phyloP scores from a whole-genome alignment of 2,113 vertebrate genomes.

The Psephotus haematonotus region DNA sequence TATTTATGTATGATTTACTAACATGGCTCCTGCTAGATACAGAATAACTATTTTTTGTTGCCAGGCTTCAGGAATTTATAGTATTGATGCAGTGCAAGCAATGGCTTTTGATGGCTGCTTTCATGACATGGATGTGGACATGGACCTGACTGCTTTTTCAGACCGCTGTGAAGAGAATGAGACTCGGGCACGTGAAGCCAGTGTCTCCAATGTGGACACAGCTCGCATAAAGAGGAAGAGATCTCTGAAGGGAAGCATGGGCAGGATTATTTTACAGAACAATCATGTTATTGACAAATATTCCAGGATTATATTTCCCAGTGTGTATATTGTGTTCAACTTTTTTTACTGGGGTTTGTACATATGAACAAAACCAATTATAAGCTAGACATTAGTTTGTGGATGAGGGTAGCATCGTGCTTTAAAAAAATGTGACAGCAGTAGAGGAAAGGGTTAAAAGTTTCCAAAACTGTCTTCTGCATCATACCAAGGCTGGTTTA shows the following conservation, averaged over 20 bases:
- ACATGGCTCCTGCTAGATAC: not conserved
- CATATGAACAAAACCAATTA: constrained; percentile 67
- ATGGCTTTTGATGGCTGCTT: constrained; percentile 90
- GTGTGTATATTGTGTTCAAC: constrained; percentile 90
- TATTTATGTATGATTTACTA: not conserved
- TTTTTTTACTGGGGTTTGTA: constrained; percentile 92
- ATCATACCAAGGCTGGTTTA: not conserved
- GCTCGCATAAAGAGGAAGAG: constrained; percentile 77
- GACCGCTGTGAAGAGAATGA: constrained; percentile 63
- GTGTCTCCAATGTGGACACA: constrained; percentile 12
- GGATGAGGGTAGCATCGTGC: not conserved
- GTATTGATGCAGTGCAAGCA: constrained; percentile 80
- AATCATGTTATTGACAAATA: constrained; percentile 92
- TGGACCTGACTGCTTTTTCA: constrained; percentile 64
- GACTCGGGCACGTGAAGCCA: constrained; percentile 55
- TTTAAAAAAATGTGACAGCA: not conserved
- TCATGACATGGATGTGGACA: constrained; percentile 76
- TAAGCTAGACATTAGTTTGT: not conserved
- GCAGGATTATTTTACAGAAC: constrained; percentile 85
- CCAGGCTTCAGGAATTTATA: constrained; percentile 79
- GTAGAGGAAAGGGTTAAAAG: not conserved
- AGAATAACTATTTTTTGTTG: constrained; percentile 9
- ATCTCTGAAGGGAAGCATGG: constrained; percentile 78
- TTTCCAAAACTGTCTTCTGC: not conserved
- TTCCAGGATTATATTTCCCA: constrained; percentile 88